Conservation (phyloP, 2,888 invertebrate species). For the Lycia hirtaria region DNA sequence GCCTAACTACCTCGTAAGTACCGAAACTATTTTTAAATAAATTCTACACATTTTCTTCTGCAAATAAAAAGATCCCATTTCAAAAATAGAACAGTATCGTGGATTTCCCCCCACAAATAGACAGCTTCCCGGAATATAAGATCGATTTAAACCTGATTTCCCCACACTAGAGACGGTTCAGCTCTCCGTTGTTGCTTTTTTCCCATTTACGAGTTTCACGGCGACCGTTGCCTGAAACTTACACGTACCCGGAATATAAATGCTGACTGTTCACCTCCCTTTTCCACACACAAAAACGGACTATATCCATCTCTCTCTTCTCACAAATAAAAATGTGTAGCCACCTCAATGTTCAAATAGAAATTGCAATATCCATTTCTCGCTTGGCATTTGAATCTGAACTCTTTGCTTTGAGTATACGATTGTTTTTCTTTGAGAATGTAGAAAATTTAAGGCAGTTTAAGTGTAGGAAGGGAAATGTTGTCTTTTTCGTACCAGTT, state of each 20-base stretch:
- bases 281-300: constrained; percentile 51
- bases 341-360: constrained; percentile 78
- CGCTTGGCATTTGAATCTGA: constrained; percentile 51
- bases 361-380: constrained; percentile 77
- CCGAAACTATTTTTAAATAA: neutral
- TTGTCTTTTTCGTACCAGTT: constrained; percentile 84
- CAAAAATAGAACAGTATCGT: constrained; percentile 23
- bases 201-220: constrained; percentile 86
- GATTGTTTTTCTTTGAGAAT: constrained; percentile 47
- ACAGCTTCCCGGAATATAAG: constrained; percentile 35
- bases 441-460: constrained; percentile 55
- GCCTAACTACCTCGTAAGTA: neutral
- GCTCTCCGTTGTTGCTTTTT: constrained; percentile 84
- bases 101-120: constrained; percentile 31
- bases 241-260: constrained; percentile 85
- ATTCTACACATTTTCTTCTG: neutral
- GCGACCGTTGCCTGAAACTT: constrained; percentile 86
- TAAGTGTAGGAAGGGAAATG: constrained; percentile 66
- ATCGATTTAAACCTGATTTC: constrained; percentile 57
- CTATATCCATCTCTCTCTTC: constrained; percentile 64
- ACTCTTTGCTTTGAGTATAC: constrained; percentile 51
- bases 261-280: constrained; percentile 69
- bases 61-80: constrained; percentile 13
- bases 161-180: constrained; percentile 80
- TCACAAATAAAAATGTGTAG: constrained; percentile 83